Conservation (phyloP, 2,888 invertebrate genomes). For the Ophioninae sp. region DNA sequence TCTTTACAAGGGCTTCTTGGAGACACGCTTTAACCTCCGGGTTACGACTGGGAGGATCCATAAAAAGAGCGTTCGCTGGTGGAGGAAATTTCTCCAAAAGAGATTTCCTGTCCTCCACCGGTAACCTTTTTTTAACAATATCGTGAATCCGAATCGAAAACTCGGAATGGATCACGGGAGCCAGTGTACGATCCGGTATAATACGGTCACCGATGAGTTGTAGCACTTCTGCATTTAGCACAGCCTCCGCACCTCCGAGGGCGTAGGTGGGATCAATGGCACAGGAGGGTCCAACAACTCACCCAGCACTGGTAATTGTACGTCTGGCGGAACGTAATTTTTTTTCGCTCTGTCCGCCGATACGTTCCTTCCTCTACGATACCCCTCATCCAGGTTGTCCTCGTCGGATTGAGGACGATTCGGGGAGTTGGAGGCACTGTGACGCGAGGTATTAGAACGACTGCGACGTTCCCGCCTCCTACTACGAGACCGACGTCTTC, state of each 20-base stretch:
- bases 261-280: background rate
- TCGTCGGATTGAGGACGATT: background rate
- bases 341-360: background rate
- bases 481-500: slow-evolving; percentile 15
- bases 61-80: slow-evolving; percentile 48
- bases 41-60: slow-evolving; percentile 47
- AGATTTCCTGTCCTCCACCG: too few relatives aligned
- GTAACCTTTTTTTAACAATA: slow-evolving; percentile 56
- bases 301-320: background rate
- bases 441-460: background rate
- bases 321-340: background rate
- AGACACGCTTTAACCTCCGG: slow-evolving; percentile 51
- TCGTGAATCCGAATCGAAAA: too few relatives aligned
- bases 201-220: slow-evolving; percentile 16
- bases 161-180: too few relatives aligned
- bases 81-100: slow-evolving; percentile 45
- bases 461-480: slow-evolving; percentile 13
- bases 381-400: background rate
- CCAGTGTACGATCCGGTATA: too few relatives aligned
- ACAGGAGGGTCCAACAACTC: background rate
- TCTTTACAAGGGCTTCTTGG: slow-evolving; percentile 37
- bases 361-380: background rate
- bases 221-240: slow-evolving; percentile 9
- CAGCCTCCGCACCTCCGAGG: slow-evolving; percentile 10
- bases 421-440: slow-evolving; percentile 12